A percentile compares a stretch with the other conserved stretches of the same genome.
These are phyloP conservation scores for Chondrilla cf. caribensis DNA, from an alignment of 37 sponge, comb jelly and placozoan species.

Conservation along the genomic window DNA sequence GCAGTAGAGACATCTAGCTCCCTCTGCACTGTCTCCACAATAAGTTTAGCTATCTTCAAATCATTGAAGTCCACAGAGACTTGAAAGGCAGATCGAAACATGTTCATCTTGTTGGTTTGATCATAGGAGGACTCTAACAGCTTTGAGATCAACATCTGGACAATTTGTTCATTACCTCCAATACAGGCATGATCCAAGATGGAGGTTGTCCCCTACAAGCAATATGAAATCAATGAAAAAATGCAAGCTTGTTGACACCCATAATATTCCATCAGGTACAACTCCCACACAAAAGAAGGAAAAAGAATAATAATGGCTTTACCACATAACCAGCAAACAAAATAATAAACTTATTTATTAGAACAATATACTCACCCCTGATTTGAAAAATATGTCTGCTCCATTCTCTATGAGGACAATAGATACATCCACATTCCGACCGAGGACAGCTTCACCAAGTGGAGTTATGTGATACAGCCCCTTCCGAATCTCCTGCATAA, in stretches of 20 bases:
- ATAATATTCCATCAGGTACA: too few species aligned
- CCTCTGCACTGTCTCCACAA: too few species aligned
- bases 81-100: too few species aligned
- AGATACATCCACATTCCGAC: background rate
- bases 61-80: too few species aligned
- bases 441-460: background rate
- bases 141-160: background rate
- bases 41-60: too few species aligned
- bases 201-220: background rate
- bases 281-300: too few species aligned
- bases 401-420: background rate
- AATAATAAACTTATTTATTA: too few species aligned
- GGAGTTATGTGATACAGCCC: background rate
- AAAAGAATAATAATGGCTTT: too few species aligned
- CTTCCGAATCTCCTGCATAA: background rate
- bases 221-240: background rate
- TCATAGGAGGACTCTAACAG: background rate
- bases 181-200: background rate
- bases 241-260: background rate
- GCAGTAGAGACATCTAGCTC: too few species aligned
- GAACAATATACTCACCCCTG: constrained; percentile 1
- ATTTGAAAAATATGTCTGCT: background rate
- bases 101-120: too few species aligned
- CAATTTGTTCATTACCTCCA: background rate
- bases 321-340: too few species aligned